Conservation (phyloP, 2,797 vertebrate species). For the Schizopygopsis pylzovi region DNA sequence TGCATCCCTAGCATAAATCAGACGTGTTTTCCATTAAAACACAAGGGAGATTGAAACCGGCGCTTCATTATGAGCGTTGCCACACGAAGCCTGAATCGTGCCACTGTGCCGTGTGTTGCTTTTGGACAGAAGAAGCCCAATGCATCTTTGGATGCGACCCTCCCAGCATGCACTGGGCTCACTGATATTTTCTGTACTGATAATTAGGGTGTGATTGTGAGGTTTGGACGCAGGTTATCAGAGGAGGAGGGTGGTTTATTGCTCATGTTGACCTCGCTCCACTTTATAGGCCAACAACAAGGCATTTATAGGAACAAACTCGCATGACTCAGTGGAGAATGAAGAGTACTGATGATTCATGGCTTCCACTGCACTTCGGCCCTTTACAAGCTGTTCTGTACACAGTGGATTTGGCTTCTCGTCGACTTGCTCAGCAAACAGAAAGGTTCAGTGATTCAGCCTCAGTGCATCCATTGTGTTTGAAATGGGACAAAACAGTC, state of each 20-base stretch:
- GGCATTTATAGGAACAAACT: slow-evolving; percentile 13
- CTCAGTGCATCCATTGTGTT: slow-evolving; percentile 54
- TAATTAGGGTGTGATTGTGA: slow-evolving; percentile 60
- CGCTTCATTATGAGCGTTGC: slow-evolving; percentile 48
- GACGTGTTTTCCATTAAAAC: slow-evolving; percentile 57
- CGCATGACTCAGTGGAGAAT: slow-evolving; percentile 8
- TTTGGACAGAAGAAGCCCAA: slow-evolving; percentile 56
- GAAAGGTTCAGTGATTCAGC: slow-evolving; percentile 44
- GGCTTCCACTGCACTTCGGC: slow-evolving; percentile 5
- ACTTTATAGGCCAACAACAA: slow-evolving; percentile 22
- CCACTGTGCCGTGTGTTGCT: slow-evolving; percentile 61
- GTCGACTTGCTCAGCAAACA: slow-evolving; percentile 57
- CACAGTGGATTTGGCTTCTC: slow-evolving; percentile 41
- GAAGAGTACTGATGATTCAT: slow-evolving; percentile 16
- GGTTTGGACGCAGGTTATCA: slow-evolving; percentile 16
- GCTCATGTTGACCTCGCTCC: not conserved
- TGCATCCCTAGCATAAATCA: slow-evolving; percentile 47
- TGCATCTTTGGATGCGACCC: slow-evolving; percentile 44
- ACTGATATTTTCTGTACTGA: slow-evolving; percentile 60
- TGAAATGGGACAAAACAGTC: slow-evolving; percentile 48
- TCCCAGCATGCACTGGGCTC: slow-evolving; percentile 40
- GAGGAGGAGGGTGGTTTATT: not conserved
- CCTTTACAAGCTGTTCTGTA: not conserved
- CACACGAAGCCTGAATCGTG: slow-evolving; percentile 58
- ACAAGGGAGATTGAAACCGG: slow-evolving; percentile 56